phyloP scores from a whole-genome alignment of 2,888 invertebrate genomes.

The Dromius quadrimaculatus region DNA sequence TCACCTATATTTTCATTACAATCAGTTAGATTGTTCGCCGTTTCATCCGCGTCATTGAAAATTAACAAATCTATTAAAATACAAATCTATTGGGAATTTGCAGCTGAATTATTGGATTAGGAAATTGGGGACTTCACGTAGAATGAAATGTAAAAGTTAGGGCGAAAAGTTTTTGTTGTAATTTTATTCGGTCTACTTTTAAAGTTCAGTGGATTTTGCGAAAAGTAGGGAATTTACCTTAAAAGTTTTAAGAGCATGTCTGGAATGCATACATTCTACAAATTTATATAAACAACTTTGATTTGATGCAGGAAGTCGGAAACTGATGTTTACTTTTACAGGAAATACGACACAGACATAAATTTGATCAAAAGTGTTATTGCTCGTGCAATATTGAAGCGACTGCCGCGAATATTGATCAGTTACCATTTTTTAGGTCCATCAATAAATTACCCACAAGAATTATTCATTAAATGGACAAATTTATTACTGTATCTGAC shows the following conservation, averaged over 20 bases:
- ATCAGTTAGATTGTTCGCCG: slow-evolving; percentile 4
- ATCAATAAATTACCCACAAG: no score
- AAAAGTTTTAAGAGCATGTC: slow-evolving; percentile 17
- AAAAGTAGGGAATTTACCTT: slow-evolving; percentile 18
- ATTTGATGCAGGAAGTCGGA: no score
- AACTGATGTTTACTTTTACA: no score
- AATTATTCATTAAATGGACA: no score
- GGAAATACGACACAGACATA: no score
- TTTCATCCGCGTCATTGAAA: slow-evolving; percentile 12
- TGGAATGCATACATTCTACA: slow-evolving; percentile 14
- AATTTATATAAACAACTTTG: slow-evolving; percentile 13
- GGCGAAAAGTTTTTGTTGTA: slow-evolving; percentile 9
- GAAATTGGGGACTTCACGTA: not conserved
- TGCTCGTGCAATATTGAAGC: no score
- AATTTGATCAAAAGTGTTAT: no score
- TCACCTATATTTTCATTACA: slow-evolving; percentile 35
- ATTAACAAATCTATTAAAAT: slow-evolving; percentile 14
- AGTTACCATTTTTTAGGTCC: no score
- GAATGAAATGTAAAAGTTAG: not conserved
- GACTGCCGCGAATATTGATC: no score
- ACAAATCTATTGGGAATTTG: not conserved
- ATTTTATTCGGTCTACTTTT: slow-evolving; percentile 24
- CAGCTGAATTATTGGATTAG: slow-evolving; percentile 11
- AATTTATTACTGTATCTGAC: no score
- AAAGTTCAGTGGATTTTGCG: not conserved